A percentile compares a stretch with the other conserved stretches of the same genome.
Evolutionary conservation across 2,888 invertebrate genomes (phyloP).

Genomic region (Eubasilissa splendida): DNA sequence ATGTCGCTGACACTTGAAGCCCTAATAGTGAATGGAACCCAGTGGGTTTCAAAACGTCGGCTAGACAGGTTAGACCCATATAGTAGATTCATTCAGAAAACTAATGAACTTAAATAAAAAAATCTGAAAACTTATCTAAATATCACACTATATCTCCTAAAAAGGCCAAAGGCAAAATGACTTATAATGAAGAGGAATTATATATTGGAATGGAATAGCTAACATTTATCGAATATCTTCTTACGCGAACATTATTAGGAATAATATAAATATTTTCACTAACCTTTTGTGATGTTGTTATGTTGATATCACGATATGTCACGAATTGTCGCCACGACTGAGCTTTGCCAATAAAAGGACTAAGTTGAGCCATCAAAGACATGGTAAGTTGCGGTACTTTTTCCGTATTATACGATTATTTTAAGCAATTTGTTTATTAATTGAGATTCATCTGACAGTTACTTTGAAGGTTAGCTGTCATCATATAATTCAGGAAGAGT

Average conservation of each 20-base stretch:
- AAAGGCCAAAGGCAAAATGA: too few relatives aligned
- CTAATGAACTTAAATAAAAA: too few relatives aligned
- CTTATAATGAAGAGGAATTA: too few relatives aligned
- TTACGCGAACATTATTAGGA: background rate
- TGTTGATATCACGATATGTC: slow-evolving; percentile 68
- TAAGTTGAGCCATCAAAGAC: slow-evolving; percentile 73
- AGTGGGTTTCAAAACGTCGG: too few relatives aligned
- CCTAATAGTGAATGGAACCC: too few relatives aligned
- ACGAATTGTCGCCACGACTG: slow-evolving; percentile 71
- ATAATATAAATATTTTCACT: slow-evolving; percentile 54
- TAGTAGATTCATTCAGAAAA: too few relatives aligned
- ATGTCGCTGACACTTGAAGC: too few relatives aligned
- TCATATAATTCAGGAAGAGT: slow-evolving; percentile 24
- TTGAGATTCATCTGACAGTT: slow-evolving; percentile 48
- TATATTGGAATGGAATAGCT: too few relatives aligned
- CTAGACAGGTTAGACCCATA: too few relatives aligned
- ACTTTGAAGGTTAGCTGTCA: slow-evolving; percentile 54
- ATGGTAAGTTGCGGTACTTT: slow-evolving; percentile 60
- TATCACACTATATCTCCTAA: too few relatives aligned
- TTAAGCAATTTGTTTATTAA: slow-evolving; percentile 40
- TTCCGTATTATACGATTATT: slow-evolving; percentile 46
- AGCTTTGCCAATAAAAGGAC: slow-evolving; percentile 72
- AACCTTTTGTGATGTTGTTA: slow-evolving; percentile 83
- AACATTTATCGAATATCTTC: too few relatives aligned
- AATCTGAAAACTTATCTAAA: too few relatives aligned